These are phyloP conservation scores for Ceratosolen fusciceps DNA, from an alignment of 1,140 invertebrate species.

Conservation along the genomic window DNA sequence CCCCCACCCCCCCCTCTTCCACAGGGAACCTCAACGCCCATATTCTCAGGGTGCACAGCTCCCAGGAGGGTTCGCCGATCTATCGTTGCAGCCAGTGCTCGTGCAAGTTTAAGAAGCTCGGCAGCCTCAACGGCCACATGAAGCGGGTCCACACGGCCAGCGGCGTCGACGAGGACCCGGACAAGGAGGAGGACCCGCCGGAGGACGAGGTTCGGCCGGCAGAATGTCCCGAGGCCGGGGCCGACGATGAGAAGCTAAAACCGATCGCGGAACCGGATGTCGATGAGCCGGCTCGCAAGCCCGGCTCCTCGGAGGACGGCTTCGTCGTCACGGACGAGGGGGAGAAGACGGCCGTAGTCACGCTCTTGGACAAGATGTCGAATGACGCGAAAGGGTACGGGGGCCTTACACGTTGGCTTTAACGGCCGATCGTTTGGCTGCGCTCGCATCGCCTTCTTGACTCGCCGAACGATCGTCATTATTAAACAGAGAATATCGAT, in stretches of 20 bases:
- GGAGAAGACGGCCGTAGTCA: slow-evolving; percentile 29
- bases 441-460: not conserved
- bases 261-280: not conserved
- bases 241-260: not conserved
- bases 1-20: not conserved
- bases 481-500: too few species aligned
- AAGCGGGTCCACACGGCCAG: slow-evolving; percentile 72
- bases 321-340: slow-evolving; percentile 27
- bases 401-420: too few species aligned
- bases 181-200: slow-evolving; percentile 10
- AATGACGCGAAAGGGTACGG: slow-evolving; percentile 19
- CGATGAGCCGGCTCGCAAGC: not conserved
- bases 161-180: not conserved
- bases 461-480: too few species aligned
- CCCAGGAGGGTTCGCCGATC: slow-evolving; percentile 71
- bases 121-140: slow-evolving; percentile 81
- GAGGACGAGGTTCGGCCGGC: not conserved
- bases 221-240: not conserved
- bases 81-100: slow-evolving; percentile 79
- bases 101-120: slow-evolving; percentile 80
- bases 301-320: not conserved
- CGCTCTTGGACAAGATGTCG: slow-evolving; percentile 30
- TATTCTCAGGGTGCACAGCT: slow-evolving; percentile 78
- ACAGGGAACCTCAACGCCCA: slow-evolving; percentile 80
- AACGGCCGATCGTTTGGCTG: too few species aligned